Evolutionary conservation across 2,113 vertebrate genomes (phyloP).

Genomic region (Gopherus flavomarginatus): DNA sequence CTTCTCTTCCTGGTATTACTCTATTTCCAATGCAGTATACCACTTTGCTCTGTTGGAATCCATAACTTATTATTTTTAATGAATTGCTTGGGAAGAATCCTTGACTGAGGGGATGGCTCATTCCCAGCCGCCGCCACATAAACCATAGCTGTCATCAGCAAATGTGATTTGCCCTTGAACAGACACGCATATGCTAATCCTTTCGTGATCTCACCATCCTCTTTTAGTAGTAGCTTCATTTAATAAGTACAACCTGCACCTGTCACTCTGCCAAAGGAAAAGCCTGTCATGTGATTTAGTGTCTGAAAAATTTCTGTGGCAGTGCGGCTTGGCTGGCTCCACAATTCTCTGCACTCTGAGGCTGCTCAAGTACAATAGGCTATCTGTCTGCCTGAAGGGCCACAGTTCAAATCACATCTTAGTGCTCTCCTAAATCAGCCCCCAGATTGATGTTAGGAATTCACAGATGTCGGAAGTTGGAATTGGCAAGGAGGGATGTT

Average conservation of each 20-base stretch:
- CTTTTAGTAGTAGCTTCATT: constrained; percentile 21
- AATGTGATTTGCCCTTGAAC: constrained; percentile 52
- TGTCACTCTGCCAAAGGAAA: neutral
- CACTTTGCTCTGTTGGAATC: neutral
- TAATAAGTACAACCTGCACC: constrained; percentile 16
- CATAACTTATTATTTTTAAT: neutral
- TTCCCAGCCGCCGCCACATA: neutral
- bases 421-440: neutral
- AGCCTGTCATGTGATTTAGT: constrained; percentile 5
- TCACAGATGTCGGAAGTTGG: neutral
- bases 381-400: neutral
- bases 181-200: constrained; percentile 19
- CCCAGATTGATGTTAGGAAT: neutral
- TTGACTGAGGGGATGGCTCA: neutral
- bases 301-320: constrained; percentile 1
- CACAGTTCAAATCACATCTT: neutral
- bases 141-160: neutral
- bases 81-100: constrained; percentile 10
- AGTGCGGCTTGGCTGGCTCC: constrained; percentile 24
- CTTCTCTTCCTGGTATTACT: neutral
- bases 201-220: neutral
- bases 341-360: neutral
- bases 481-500: constrained; percentile 12
- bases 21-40: neutral
- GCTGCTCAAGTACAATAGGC: neutral